phyloP scores from a whole-genome alignment of 2,888 invertebrate species.

The Chrysotoxum bicinctum region DNA sequence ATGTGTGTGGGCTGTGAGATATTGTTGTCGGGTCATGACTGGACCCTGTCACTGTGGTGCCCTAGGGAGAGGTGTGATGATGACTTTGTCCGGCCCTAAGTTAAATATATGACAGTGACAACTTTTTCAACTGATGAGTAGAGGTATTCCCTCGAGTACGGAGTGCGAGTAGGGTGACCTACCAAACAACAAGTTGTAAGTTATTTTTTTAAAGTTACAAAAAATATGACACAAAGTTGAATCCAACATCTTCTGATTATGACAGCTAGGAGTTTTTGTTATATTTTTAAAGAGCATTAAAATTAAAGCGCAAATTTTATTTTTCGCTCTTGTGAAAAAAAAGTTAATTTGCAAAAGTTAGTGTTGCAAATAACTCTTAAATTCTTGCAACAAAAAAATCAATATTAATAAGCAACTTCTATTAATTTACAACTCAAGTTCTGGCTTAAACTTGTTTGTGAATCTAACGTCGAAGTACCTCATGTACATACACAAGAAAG shows the following conservation, averaged over 20 bases:
- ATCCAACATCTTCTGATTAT: no score
- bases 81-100: slow-evolving; percentile 11
- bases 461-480: not conserved
- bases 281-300: no score
- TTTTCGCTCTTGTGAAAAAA: no score
- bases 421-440: not conserved
- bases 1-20: slow-evolving; percentile 5
- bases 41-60: slow-evolving; percentile 22
- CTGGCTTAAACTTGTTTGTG: not conserved
- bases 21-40: slow-evolving; percentile 21
- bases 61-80: slow-evolving; percentile 14
- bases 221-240: not conserved
- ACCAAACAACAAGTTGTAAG: not conserved
- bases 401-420: no score
- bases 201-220: not conserved
- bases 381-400: not conserved
- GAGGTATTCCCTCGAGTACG: not conserved
- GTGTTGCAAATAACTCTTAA: no score
- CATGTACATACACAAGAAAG: not conserved
- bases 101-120: slow-evolving; percentile 20
- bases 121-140: not conserved
- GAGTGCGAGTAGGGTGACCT: not conserved
- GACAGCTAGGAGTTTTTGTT: no score
- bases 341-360: no score
- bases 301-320: no score